These are phyloP conservation scores for Eulemur rufifrons DNA, from an alignment of 2,113 vertebrate genomes.

Conservation along the genomic window DNA sequence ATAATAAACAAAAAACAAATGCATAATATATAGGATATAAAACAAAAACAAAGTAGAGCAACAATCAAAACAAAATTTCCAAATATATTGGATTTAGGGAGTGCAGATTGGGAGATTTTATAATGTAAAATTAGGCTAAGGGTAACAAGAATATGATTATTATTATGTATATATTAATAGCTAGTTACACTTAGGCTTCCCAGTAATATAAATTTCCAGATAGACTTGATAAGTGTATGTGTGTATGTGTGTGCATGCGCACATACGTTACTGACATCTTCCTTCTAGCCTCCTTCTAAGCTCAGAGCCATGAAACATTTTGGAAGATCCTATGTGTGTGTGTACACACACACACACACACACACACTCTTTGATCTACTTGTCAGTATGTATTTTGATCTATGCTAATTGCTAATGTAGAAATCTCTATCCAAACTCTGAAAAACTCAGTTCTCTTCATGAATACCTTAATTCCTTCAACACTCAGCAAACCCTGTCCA, in stretches of 20 bases:
- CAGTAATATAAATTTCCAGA: neutral
- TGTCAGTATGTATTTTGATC: neutral
- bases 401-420: neutral
- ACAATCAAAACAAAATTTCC: neutral
- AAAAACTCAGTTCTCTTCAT: neutral
- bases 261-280: neutral
- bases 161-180: neutral
- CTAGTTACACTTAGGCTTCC: neutral
- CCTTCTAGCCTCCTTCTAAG: neutral
- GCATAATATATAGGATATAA: neutral
- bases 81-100: neutral
- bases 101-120: neutral
- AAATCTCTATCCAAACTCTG: neutral
- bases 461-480: neutral
- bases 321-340: neutral
- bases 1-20: neutral
- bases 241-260: neutral
- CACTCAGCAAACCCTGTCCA: neutral
- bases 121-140: neutral
- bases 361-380: neutral
- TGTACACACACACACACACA: neutral
- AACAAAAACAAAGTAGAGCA: neutral
- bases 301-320: neutral
- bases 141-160: neutral
- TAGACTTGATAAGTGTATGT: neutral